Conservation (phyloP, 1,140 invertebrate genomes). For the Lasioglossum baleicum region DNA sequence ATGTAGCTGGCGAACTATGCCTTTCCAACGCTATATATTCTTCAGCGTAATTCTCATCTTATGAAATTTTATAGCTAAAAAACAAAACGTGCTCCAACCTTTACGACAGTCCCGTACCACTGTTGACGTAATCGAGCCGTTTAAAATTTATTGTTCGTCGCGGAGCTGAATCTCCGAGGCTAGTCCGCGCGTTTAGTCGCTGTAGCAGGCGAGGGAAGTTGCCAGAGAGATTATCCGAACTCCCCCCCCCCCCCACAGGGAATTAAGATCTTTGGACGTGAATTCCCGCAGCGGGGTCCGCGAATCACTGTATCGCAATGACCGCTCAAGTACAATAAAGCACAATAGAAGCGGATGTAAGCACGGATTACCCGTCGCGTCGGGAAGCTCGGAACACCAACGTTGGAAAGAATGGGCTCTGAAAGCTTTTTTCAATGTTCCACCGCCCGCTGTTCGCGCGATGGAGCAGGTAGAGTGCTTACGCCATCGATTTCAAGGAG, state of each 20-base stretch:
- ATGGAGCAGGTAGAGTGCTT: conserved; percentile 15
- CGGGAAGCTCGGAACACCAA: background rate
- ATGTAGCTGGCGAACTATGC: too few species aligned
- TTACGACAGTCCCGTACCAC: too few species aligned
- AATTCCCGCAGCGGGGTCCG: too few species aligned
- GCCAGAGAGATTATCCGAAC: background rate
- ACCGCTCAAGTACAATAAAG: background rate
- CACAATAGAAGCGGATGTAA: conserved; percentile 7
- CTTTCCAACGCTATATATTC: too few species aligned
- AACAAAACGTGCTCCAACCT: too few species aligned
- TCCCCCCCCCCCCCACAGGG: too few species aligned
- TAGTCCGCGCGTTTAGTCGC: too few species aligned
- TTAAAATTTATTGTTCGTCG: too few species aligned
- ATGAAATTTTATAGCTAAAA: too few species aligned
- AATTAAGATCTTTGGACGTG: background rate
- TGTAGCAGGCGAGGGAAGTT: background rate
- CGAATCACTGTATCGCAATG: background rate
- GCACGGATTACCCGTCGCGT: conserved; percentile 24
- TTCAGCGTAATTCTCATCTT: too few species aligned
- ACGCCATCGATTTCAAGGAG: conserved; percentile 17
- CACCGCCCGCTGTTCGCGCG: conserved; percentile 12
- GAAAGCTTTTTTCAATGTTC: conserved; percentile 39
- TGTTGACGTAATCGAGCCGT: too few species aligned
- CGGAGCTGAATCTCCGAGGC: too few species aligned
- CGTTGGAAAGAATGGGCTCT: conserved; percentile 12